phyloP scores from a whole-genome alignment of 2,797 vertebrate species.

The Silurus lanzhouensis region DNA sequence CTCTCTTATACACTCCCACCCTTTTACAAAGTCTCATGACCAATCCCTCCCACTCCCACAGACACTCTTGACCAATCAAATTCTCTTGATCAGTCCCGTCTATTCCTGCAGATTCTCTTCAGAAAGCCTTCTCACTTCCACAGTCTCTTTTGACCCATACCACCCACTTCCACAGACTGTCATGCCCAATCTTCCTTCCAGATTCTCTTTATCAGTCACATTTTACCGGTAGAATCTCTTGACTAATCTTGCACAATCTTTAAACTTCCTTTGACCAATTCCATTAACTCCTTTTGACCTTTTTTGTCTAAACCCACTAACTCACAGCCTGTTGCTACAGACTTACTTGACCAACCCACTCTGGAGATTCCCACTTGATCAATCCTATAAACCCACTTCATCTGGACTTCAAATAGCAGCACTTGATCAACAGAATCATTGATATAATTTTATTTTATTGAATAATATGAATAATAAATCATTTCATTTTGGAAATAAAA shows the following conservation, averaged over 20 bases:
- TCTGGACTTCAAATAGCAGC: background rate
- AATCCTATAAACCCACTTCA: background rate
- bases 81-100: background rate
- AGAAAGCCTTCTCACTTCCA: too few species aligned
- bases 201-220: background rate
- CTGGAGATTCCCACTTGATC: background rate
- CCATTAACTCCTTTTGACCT: background rate
- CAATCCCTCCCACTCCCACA: background rate
- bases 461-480: background rate
- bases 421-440: background rate
- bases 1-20: background rate
- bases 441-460: background rate
- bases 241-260: background rate
- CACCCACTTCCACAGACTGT: background rate
- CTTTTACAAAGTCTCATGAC: background rate
- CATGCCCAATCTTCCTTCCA: too few species aligned
- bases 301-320: background rate
- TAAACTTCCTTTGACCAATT: background rate
- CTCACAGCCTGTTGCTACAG: background rate
- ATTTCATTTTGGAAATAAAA: background rate
- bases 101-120: background rate
- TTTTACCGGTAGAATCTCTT: background rate
- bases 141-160: background rate
- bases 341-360: background rate
- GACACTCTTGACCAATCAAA: background rate